These are phyloP conservation scores for Ischnura elegans DNA, from an alignment of 2,888 invertebrate species.

Conservation along the genomic window DNA sequence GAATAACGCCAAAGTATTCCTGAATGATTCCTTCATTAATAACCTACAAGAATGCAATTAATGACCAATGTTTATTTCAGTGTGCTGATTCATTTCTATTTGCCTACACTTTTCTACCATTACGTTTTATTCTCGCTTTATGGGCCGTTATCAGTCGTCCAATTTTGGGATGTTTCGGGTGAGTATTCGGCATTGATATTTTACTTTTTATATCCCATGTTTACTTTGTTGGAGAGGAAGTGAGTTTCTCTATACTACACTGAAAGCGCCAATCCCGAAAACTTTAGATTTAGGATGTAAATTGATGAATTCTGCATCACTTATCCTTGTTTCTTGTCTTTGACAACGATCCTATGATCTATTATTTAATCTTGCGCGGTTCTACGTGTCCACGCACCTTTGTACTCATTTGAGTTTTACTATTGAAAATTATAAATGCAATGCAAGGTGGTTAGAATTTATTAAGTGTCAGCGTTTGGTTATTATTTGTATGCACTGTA, in stretches of 20 bases:
- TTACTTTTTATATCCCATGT: conserved; percentile 38
- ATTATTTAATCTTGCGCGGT: too few species aligned
- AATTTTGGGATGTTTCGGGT: conserved; percentile 87
- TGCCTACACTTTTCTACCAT: conserved; percentile 97
- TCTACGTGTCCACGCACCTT: too few species aligned
- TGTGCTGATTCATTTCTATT: conserved; percentile 98
- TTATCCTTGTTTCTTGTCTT: background rate
- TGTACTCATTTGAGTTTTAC: too few species aligned
- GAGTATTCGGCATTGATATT: conserved; percentile 74
- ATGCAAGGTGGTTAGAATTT: too few species aligned
- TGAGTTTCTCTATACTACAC: too few species aligned
- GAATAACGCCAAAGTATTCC: conserved; percentile 59
- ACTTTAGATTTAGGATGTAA: too few species aligned
- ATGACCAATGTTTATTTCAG: conserved; percentile 76
- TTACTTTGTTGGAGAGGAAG: background rate
- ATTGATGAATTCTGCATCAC: too few species aligned
- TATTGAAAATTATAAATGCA: too few species aligned
- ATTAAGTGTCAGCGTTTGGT: too few species aligned
- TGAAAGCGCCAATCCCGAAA: too few species aligned
- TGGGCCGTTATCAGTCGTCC: conserved; percentile 89
- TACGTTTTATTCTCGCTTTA: conserved; percentile 92
- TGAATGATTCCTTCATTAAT: background rate
- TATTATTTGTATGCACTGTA: too few species aligned
- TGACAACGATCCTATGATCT: background rate
- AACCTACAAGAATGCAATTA: background rate